Evolutionary conservation across 1,140 invertebrate genomes (phyloP).

Genomic region (Drosophila gunungcola): DNA sequence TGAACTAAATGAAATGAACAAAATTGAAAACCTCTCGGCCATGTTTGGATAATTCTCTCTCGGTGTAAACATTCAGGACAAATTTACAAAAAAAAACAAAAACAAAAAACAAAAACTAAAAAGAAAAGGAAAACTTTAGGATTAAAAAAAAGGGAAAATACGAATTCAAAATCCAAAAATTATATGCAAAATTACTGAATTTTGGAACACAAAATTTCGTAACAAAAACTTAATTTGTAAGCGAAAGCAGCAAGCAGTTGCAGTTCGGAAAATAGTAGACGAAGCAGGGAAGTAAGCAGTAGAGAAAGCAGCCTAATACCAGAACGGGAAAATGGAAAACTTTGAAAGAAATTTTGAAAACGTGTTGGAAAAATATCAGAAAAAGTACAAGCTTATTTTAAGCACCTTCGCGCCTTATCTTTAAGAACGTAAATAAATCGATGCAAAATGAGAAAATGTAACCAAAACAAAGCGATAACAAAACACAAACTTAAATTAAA

Average conservation of each 20-base stretch:
- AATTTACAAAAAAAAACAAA: constrained; percentile 67
- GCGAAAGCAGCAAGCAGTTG: constrained; percentile 43
- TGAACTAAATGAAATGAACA: constrained; percentile 60
- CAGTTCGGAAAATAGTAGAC: constrained; percentile 25
- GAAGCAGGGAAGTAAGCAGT: constrained; percentile 29
- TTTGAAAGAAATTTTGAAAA: constrained; percentile 77
- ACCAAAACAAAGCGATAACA: constrained; percentile 76
- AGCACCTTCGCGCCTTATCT: constrained; percentile 90
- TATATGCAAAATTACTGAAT: constrained; percentile 79
- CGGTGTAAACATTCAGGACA: constrained; percentile 85
- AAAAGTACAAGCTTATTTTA: constrained; percentile 91
- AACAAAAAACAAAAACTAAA: constrained; percentile 44
- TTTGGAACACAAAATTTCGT: constrained; percentile 81
- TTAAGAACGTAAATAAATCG: constrained; percentile 86
- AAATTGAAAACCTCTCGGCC: constrained; percentile 83
- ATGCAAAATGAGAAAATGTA: constrained; percentile 64
- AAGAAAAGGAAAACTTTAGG: constrained; percentile 46
- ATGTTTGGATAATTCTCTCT: constrained; percentile 85
- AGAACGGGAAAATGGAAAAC: constrained; percentile 56
- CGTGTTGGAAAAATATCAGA: constrained; percentile 87
- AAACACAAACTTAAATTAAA: constrained; percentile 78
- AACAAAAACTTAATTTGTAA: constrained; percentile 69
- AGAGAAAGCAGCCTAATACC: constrained; percentile 27
- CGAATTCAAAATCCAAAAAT: constrained; percentile 79
- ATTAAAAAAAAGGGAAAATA: constrained; percentile 60